Base-by-base conservation (phyloP, 2,888 invertebrate species). In the Meteorus colon region DNA sequence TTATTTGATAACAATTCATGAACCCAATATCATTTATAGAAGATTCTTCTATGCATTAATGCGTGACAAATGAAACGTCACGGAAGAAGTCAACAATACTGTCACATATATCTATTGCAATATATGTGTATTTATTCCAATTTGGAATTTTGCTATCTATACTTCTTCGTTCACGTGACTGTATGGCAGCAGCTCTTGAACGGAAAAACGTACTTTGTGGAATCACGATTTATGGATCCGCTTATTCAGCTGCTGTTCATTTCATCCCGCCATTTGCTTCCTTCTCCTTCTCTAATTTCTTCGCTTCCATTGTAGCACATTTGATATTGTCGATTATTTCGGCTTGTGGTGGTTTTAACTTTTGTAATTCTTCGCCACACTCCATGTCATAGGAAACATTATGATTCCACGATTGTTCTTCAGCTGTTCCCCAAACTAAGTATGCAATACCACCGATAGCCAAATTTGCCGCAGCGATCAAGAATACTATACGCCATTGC, bases 381-480 rank as follows among this genome's bases (percentile, higher is more conserved):
- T 81, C 79, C 8, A 60, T 31, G 16, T 74, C 73, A 27, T 51
- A 14, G 10, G 69, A 24, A 10, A 19, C 51, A n/a, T 73, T 60
- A 10, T 75, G 76, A 77, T 89, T 89, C 89, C 89, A 90, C 1
- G 84, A 75, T 73, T 89, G 89, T 62, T 89, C 84, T 2, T 85
- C 80, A 2, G 89, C 85, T 1, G 86, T 86, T 4, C 89, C 89
- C 73, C 86, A 86, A 0, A 85, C 27, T 27, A 83, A 41, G 62
- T 85, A 89, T 1, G 84, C 73, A 3, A 86, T 37, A 12, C 85
- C 83, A 14, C 86, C 84, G 8, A 80, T 66, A 0, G 81, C 55
- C 1, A 88, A 80, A 76, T 87, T 86, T 0, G 80, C 82, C 19
- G 86, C 86, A 0, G 87, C 84, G 8, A 90, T 88, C 6, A 89